Evolutionary conservation across 2,888 invertebrate genomes (phyloP).

Genomic region (Caenorhabditis sulstoni): DNA sequence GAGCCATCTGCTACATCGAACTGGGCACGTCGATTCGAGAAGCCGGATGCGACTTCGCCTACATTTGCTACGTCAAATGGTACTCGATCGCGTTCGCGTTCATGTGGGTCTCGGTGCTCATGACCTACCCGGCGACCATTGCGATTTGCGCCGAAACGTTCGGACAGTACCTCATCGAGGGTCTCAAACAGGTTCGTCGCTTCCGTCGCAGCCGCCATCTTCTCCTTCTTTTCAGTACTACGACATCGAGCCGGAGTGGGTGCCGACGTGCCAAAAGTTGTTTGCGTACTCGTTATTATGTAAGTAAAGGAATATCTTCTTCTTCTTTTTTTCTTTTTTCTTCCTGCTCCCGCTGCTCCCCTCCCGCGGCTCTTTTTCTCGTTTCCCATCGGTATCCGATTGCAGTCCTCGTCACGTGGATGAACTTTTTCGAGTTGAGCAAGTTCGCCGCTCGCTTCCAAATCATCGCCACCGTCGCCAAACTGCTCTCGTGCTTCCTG

Average conservation of each 20-base stretch:
- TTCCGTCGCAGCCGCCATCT: no score
- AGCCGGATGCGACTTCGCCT: slow-evolving; percentile 80
- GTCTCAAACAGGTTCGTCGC: slow-evolving; percentile 72
- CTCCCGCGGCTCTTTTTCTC: slow-evolving; percentile 20
- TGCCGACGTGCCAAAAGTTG: slow-evolving; percentile 76
- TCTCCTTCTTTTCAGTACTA: no score
- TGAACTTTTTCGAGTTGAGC: slow-evolving; percentile 79
- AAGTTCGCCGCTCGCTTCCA: slow-evolving; percentile 79
- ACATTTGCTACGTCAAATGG: slow-evolving; percentile 77
- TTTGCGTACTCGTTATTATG: slow-evolving; percentile 78
- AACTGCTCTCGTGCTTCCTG: slow-evolving; percentile 75
- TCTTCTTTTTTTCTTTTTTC: slow-evolving; percentile 20
- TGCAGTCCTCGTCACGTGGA: slow-evolving; percentile 79
- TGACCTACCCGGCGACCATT: slow-evolving; percentile 80
- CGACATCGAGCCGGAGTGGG: slow-evolving; percentile 73
- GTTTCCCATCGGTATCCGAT: no score
- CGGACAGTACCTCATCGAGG: slow-evolving; percentile 76
- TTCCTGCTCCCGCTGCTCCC: slow-evolving; percentile 13
- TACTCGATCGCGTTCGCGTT: slow-evolving; percentile 77
- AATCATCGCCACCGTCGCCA: slow-evolving; percentile 79
- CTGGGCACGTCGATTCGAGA: slow-evolving; percentile 78
- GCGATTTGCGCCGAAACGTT: slow-evolving; percentile 79
- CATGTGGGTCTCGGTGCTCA: slow-evolving; percentile 80
- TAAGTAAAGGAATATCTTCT: slow-evolving; percentile 60
- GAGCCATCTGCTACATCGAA: slow-evolving; percentile 80